Evolutionary conservation across 2,113 vertebrate genomes (phyloP).

Genomic region (Hyperopisus bebe): DNA sequence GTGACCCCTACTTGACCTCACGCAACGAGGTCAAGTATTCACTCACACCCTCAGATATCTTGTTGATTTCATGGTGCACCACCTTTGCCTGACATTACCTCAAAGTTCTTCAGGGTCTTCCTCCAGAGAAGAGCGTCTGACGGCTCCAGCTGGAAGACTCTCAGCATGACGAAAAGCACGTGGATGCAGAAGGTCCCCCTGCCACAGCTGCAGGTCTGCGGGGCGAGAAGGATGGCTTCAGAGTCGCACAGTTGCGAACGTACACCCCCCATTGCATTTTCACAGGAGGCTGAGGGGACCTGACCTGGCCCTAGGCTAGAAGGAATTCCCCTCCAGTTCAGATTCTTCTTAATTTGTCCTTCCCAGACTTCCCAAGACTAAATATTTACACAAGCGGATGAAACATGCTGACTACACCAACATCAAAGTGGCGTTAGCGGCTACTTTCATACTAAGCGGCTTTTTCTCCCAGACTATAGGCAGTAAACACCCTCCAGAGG

Average conservation of each 20-base stretch:
- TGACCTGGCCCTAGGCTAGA: background rate
- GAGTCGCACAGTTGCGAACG: background rate
- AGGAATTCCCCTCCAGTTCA: background rate
- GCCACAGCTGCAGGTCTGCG: conserved; percentile 84
- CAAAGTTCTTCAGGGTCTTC: conserved; percentile 84
- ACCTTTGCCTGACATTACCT: conserved; percentile 55
- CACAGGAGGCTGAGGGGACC: background rate
- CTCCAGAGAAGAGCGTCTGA: conserved; percentile 81
- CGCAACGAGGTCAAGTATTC: background rate
- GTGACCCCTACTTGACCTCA: background rate
- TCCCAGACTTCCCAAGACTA: background rate
- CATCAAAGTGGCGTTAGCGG: background rate
- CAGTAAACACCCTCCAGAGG: background rate
- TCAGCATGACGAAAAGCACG: conserved; percentile 80
- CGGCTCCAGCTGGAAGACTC: conserved; percentile 79
- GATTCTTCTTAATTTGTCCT: background rate
- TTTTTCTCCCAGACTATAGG: background rate
- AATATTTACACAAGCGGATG: background rate
- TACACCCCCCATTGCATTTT: background rate
- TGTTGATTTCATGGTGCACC: background rate
- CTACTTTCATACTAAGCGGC: background rate
- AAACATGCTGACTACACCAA: background rate
- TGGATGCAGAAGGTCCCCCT: conserved; percentile 82
- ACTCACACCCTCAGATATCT: background rate
- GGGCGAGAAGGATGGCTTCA: conserved; percentile 12